phyloP scores from a whole-genome alignment of 2,888 invertebrate species.

The Endomychus coccineus region DNA sequence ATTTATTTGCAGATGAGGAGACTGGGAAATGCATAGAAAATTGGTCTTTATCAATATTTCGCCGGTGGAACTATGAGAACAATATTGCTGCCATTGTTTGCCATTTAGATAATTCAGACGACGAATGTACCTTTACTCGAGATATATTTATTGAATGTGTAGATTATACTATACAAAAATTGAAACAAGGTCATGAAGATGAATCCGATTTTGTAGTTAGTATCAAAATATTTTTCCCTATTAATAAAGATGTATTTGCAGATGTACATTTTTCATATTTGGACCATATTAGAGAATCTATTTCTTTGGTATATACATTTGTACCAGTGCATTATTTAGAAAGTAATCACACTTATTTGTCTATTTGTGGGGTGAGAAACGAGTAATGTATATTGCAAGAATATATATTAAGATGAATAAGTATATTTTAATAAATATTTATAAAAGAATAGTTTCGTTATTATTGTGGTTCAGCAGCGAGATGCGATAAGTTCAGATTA shows the following conservation, averaged over 20 bases:
- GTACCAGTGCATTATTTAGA: conserved; percentile 75
- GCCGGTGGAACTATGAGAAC: conserved; percentile 85
- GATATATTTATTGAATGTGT: conserved; percentile 51
- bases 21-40: conserved; percentile 80
- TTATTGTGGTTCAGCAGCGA: no score
- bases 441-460: no score
- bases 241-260: conserved; percentile 48
- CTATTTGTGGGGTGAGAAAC: conserved; percentile 73
- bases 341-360: conserved; percentile 74
- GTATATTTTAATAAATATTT: no score
- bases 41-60: conserved; percentile 73
- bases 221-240: conserved; percentile 71
- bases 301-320: conserved; percentile 60
- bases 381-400: conserved; percentile 46
- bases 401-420: no score
- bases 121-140: conserved; percentile 37
- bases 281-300: conserved; percentile 48
- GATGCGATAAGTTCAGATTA: no score
- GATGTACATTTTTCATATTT: conserved; percentile 42
- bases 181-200: conserved; percentile 48
- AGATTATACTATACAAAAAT: conserved; percentile 46
- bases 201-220: conserved; percentile 58
- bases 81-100: conserved; percentile 81
- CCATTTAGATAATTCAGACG: conserved; percentile 52
- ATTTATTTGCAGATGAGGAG: conserved; percentile 65